A percentile compares a stretch with the other conserved stretches of the same genome.
These are phyloP conservation scores for Lophotriccus pileatus DNA, from an alignment of 2,797 vertebrate genomes.

Conservation along the genomic window DNA sequence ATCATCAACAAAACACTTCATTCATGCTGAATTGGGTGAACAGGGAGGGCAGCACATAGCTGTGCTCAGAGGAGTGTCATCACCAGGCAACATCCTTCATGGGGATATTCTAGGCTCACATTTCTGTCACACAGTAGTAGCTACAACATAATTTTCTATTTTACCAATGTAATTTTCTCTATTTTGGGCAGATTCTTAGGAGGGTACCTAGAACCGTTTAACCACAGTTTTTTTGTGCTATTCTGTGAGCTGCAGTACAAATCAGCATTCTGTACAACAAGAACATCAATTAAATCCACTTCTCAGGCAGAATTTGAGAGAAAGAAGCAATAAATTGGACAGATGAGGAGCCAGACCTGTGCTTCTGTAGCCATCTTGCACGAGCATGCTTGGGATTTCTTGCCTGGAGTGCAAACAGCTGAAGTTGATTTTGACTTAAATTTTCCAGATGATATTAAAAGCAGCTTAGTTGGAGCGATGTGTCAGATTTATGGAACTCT, in stretches of 20 bases:
- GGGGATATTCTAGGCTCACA: neutral
- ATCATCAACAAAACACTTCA: neutral
- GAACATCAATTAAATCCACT: neutral
- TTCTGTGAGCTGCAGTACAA: neutral
- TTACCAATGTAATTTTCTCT: neutral
- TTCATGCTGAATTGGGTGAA: constrained; percentile 38
- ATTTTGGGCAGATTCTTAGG: neutral
- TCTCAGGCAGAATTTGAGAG: neutral
- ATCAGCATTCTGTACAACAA: neutral
- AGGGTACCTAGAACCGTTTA: neutral
- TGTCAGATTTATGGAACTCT: neutral
- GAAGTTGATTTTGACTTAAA: neutral
- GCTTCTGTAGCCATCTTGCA: constrained; percentile 50
- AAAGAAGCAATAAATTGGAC: neutral
- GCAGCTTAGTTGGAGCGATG: neutral
- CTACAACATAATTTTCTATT: neutral
- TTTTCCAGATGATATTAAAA: neutral
- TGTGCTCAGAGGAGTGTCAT: neutral
- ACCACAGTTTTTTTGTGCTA: neutral
- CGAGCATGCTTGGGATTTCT: neutral
- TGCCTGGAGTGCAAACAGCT: neutral
- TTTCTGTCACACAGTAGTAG: neutral
- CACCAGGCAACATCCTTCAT: neutral
- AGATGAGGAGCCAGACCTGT: neutral
- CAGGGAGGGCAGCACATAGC: constrained; percentile 6